These are phyloP conservation scores for Zootoca vivipara DNA, from an alignment of 2,113 vertebrate genomes.

Conservation along the genomic window DNA sequence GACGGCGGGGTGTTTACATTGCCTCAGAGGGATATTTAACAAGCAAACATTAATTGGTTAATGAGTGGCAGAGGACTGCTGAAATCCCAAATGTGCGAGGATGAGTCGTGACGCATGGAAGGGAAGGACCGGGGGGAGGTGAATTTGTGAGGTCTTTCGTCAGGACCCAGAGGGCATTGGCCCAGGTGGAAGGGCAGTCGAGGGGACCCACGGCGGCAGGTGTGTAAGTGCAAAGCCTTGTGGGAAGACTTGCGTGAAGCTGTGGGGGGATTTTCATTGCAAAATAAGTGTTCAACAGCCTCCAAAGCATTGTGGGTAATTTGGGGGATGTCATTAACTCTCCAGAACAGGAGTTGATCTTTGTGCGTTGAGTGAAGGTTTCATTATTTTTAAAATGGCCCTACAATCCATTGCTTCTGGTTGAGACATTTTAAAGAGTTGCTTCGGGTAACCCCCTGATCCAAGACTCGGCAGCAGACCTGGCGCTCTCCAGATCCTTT, in stretches of 20 bases:
- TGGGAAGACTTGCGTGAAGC: background rate
- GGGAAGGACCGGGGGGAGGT: background rate
- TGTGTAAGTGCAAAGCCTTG: background rate
- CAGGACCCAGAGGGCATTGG: background rate
- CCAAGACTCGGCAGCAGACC: too few species aligned
- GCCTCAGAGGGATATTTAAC: conserved; percentile 2
- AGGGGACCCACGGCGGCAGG: background rate
- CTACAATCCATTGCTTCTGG: background rate
- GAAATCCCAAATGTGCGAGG: background rate
- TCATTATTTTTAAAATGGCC: background rate
- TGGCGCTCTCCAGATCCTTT: too few species aligned
- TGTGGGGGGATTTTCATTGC: background rate
- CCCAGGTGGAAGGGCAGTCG: background rate
- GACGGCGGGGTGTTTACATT: background rate
- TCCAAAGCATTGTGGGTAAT: background rate
- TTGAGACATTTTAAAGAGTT: background rate
- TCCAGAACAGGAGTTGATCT: background rate
- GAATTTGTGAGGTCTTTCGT: background rate
- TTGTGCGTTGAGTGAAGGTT: background rate
- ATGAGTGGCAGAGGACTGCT: conserved; percentile 11
- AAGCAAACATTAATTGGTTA: conserved; percentile 39
- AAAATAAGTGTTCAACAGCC: too few species aligned
- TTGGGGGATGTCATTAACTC: background rate
- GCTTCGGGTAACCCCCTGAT: background rate
- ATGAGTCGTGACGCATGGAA: conserved; percentile 8